phyloP scores from a whole-genome alignment of 1,140 invertebrate genomes.

The Callitettix versicolor region DNA sequence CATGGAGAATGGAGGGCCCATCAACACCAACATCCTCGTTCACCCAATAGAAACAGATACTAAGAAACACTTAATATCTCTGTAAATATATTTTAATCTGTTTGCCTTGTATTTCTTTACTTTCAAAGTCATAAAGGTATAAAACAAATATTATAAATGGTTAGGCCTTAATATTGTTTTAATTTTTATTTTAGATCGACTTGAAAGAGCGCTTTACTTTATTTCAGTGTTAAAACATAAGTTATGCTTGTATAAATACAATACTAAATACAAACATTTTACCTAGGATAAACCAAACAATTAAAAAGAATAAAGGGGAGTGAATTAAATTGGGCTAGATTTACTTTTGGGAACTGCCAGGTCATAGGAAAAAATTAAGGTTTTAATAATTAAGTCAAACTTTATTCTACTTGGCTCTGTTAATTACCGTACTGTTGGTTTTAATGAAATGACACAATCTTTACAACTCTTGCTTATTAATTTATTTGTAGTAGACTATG shows the following conservation, averaged over 20 bases:
- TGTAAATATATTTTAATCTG: neutral
- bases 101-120: neutral
- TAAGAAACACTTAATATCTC: neutral
- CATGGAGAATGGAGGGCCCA: constrained; percentile 34
- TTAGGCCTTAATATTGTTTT: neutral
- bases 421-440: too few relatives aligned
- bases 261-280: neutral
- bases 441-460: too few relatives aligned
- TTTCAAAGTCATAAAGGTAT: too few relatives aligned
- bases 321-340: too few relatives aligned
- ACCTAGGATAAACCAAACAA: too few relatives aligned
- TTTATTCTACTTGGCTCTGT: too few relatives aligned
- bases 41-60: constrained; percentile 6
- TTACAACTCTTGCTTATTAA: too few relatives aligned
- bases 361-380: too few relatives aligned
- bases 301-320: too few relatives aligned
- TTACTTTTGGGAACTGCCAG: too few relatives aligned
- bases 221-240: neutral
- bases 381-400: too few relatives aligned
- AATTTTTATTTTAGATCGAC: neutral
- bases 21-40: constrained; percentile 28
- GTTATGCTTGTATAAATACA: neutral
- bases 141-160: neutral
- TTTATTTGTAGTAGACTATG: too few relatives aligned
- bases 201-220: neutral